Evolutionary conservation across 2,797 vertebrate species (phyloP), one percentile per base, ranked within the genome.

Genomic region (Lemur catta): DNA sequence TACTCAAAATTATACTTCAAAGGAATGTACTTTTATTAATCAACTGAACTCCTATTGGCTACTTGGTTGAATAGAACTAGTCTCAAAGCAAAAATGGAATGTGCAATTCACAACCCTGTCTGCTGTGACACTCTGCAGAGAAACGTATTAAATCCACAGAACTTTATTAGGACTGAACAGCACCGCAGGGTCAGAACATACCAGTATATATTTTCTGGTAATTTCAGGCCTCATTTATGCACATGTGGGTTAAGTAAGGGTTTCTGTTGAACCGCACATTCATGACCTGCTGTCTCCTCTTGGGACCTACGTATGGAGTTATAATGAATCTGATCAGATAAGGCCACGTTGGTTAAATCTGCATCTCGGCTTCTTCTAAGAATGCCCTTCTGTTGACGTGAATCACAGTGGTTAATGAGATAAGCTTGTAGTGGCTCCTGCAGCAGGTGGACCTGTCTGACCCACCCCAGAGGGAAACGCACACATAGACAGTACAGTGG

Each of bases 1-100:
- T 30, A 28, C 93, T 91, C 76, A 22, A 79, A 88, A 89, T 78
- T 48, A 59, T 41, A 8, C 80, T 90, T 84, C 24, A 92, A 96
- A 97, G 89, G 90, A 90, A 90, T 2, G 38, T 18, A 14, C 84
- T 95, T 81, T 91, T 65, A 89, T 91, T 96, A 69, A 96, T 90
- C 94, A 94, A 75, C 78, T 14, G 3, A 69, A 84, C 90, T 96
- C 97, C 98, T 94, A 97, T 98, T 97, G 98, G 97, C 96, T 97
- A 93, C 98, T 95, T 91, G 97, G 97, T 89, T 93, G 95, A 96
- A 96, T 75, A 97, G 95, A 96, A 95, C 92, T 92, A 57, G 85
- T 98, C 75, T 94, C 17, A 0, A 96, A 98, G 96, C 98, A 97
- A 97, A 98, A 30, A 14, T 59, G 59, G 93, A 98, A 85, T 0